Percentiles rank a stretch among this genome's conserved stretches.
Evolutionary conservation across 2,113 vertebrate genomes (phyloP).

Genomic region (Grus americana): DNA sequence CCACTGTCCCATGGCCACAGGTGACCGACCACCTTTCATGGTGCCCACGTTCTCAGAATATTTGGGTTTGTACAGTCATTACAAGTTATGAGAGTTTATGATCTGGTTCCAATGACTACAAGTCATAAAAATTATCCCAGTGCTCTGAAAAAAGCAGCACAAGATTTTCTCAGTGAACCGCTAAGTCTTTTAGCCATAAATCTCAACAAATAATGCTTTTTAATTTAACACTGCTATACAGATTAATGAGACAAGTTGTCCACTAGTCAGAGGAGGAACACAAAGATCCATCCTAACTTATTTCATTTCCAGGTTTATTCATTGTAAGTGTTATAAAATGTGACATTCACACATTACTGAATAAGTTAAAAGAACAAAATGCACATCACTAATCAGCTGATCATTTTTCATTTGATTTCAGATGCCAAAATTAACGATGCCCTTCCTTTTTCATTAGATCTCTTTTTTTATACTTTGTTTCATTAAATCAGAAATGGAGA

Average conservation of each 20-base stretch:
- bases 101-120: background rate
- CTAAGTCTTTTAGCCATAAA: slow-evolving; percentile 35
- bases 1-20: background rate
- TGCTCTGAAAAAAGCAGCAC: slow-evolving; percentile 12
- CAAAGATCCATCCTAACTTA: slow-evolving; percentile 59
- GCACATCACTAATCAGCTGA: slow-evolving; percentile 57
- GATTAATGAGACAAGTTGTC: slow-evolving; percentile 69
- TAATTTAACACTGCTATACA: slow-evolving; percentile 54
- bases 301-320: slow-evolving; percentile 62
- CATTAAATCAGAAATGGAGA: slow-evolving; percentile 29
- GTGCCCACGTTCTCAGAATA: background rate
- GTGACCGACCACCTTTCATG: background rate
- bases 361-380: slow-evolving; percentile 64
- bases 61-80: background rate
- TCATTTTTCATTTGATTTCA: slow-evolving; percentile 69
- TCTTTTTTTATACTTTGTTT: background rate
- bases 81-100: slow-evolving; percentile 3
- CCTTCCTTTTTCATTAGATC: slow-evolving; percentile 53
- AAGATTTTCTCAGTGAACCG: slow-evolving; percentile 28
- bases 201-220: slow-evolving; percentile 49
- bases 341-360: slow-evolving; percentile 71
- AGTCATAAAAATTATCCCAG: slow-evolving; percentile 7
- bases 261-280: slow-evolving; percentile 44
- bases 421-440: slow-evolving; percentile 63
- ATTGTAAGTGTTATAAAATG: slow-evolving; percentile 60